A percentile compares a stretch with the other conserved stretches of the same genome.
phyloP scores from a whole-genome alignment of 2,797 vertebrate genomes.

The Hippopotamyrus pictus region DNA sequence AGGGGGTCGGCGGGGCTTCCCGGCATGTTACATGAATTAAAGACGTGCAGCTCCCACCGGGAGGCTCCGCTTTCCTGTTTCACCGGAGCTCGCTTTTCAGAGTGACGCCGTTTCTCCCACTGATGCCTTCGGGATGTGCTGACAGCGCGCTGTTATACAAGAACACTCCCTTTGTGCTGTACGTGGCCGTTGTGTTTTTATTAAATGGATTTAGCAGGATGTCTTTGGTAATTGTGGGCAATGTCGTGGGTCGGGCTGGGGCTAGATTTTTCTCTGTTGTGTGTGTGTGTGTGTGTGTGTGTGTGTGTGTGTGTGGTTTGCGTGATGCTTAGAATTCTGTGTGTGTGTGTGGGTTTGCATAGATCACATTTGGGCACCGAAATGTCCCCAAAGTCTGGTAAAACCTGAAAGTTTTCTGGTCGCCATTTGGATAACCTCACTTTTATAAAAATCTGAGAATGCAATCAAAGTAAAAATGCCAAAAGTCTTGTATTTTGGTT shows the following conservation, averaged over 20 bases:
- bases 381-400: not conserved
- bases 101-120: not conserved
- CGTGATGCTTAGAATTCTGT: not conserved
- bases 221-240: not conserved
- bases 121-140: constrained; percentile 37
- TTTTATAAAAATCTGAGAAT: no score
- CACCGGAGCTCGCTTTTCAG: not conserved
- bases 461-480: not conserved
- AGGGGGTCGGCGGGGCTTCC: not conserved
- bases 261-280: not conserved
- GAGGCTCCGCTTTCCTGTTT: constrained; percentile 7
- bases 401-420: not conserved
- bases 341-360: not conserved
- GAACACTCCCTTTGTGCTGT: not conserved
- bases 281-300: not conserved
- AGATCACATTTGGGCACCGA: not conserved
- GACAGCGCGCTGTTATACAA: constrained; percentile 6
- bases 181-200: not conserved
- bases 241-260: not conserved
- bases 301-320: not conserved
- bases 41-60: not conserved
- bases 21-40: constrained; percentile 7
- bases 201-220: not conserved
- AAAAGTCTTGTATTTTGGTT: not conserved
- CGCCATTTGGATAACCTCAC: not conserved